Evolutionary conservation across 2,888 invertebrate species (phyloP), one percentile per base, ranked within the genome.

Genomic region (Apotomis turbidana): DNA sequence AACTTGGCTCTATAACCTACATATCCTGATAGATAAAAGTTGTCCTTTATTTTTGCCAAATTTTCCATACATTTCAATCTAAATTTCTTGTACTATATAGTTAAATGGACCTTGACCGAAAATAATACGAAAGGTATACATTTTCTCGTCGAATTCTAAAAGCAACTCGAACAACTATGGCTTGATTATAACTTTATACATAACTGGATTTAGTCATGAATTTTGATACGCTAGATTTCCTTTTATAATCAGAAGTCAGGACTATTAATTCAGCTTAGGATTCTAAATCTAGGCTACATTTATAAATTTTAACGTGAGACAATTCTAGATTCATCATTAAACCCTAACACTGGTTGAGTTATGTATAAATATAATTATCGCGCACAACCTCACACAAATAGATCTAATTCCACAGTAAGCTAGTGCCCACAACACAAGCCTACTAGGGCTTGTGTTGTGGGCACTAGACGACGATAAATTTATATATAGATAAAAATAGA

Each of bases 211-310:
- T 76, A 75, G 57, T 72, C 70, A 75, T 74, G 57, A 75, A 62
- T 74, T 70, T 76, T 71, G 60, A 55, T 74, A 72, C 74, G 71
- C 80, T 78, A 80, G 76, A 82, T 84, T 85, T 83, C 79, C 78
- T 82, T 81, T 82, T 81, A 80, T 79, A 84, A 81, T 83, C 72
- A 46, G 72, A 60, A 84, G 81, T 83, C 72, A 46, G 72, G 61
- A 69, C 78, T 80, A 78, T 79, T 82, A 76, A 83, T 79, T 81
- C 81, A 80, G 77, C 78, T 79, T 44, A 76, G 78, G 77, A 81
- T 78, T 78, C 64, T 79, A 78, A 80, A 79, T 74, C 75, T 79
- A 81, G 74, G 64, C 68, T 76, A 67, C 78, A 80, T 82, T 84
- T 85, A 68, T 51, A 61, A 3, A 61, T 61, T 59, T 59, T 68